These are phyloP conservation scores for Acronicta leporina DNA, from an alignment of 2,888 invertebrate genomes.

Conservation along the genomic window DNA sequence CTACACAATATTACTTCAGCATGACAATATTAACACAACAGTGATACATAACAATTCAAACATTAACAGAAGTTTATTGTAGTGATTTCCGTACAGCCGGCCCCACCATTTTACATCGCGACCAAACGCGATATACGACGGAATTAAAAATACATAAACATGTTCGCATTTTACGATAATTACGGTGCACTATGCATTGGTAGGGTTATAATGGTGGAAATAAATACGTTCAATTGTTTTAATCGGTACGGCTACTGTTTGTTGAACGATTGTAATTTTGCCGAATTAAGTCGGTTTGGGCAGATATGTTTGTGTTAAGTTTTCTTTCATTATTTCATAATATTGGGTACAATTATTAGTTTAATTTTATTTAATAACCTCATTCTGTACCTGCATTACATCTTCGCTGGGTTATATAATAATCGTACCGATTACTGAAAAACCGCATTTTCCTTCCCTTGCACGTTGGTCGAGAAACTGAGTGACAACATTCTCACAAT, in stretches of 20 bases:
- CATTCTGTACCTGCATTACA: too few relatives aligned
- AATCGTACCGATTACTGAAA: too few relatives aligned
- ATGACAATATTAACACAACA: constrained; percentile 56
- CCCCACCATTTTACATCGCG: constrained; percentile 74
- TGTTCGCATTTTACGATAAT: constrained; percentile 86
- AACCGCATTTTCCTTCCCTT: too few relatives aligned
- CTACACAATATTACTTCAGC: constrained; percentile 43
- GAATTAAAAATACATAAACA: constrained; percentile 89
- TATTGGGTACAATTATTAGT: neutral
- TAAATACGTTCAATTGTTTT: constrained; percentile 70
- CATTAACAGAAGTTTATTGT: constrained; percentile 83
- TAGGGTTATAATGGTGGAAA: constrained; percentile 78
- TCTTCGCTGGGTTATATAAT: too few relatives aligned
- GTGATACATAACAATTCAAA: constrained; percentile 59
- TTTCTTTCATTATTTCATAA: constrained; percentile 11
- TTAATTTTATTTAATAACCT: too few relatives aligned
- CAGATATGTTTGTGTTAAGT: constrained; percentile 21
- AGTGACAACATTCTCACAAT: too few relatives aligned
- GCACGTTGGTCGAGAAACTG: too few relatives aligned
- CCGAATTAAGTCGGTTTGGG: constrained; percentile 32
- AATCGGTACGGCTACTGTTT: constrained; percentile 55
- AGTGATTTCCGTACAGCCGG: constrained; percentile 77
- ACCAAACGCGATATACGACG: constrained; percentile 72
- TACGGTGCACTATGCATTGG: constrained; percentile 79
- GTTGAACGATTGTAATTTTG: constrained; percentile 53